Conservation (phyloP, 2,888 invertebrate species). For the Epinotia bilunana region DNA sequence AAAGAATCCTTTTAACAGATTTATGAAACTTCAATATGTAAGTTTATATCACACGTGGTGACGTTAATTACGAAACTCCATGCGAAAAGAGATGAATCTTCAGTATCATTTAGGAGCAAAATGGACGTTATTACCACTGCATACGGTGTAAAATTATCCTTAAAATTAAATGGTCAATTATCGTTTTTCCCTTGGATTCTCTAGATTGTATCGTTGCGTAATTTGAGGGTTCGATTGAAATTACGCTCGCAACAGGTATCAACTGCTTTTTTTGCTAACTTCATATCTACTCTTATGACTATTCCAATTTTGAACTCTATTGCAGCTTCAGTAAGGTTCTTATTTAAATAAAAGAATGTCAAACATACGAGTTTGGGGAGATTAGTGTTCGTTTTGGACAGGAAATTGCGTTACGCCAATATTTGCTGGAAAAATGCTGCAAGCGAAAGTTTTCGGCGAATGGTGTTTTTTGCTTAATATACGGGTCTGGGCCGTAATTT, state of each 20-base stretch:
- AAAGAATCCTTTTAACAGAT: background rate
- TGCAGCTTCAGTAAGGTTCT: background rate
- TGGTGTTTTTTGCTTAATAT: constrained; percentile 22
- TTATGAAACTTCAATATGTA: background rate
- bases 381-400: background rate
- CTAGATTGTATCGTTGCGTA: constrained; percentile 22
- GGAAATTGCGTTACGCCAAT: constrained; percentile 31
- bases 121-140: background rate
- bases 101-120: background rate
- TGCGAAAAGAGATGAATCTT: constrained; percentile 1
- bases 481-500: constrained; percentile 26
- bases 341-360: background rate
- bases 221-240: constrained; percentile 25
- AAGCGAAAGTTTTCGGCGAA: constrained; percentile 42
- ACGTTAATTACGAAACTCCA: background rate
- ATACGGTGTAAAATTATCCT: background rate
- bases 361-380: background rate
- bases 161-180: background rate
- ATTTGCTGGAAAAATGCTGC: constrained; percentile 37
- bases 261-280: background rate
- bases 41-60: constrained; percentile 8
- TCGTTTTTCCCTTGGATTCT: background rate
- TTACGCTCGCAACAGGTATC: constrained; percentile 9
- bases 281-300: background rate
- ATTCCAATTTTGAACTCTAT: background rate